Conservation (phyloP, 1,140 invertebrate species). For the Drosophila littoralis region DNA sequence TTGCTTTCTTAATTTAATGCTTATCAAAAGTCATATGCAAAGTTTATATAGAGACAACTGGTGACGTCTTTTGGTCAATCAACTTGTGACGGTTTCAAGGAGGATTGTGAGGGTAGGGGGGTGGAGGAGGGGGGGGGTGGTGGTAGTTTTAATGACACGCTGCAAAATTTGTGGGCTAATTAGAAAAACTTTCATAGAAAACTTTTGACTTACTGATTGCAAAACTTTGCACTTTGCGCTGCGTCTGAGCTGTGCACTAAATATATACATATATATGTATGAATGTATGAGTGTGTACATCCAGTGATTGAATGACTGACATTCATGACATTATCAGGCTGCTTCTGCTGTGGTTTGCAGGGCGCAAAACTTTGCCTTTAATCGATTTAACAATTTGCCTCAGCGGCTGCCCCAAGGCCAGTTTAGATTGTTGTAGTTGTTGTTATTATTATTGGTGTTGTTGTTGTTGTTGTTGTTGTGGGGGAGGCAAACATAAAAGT, state of each 20-base stretch:
- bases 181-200: slow-evolving; percentile 74
- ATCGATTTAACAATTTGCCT: slow-evolving; percentile 76
- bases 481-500: slow-evolving; percentile 68
- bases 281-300: neutral
- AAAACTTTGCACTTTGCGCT: slow-evolving; percentile 67
- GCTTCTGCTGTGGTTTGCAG: slow-evolving; percentile 47
- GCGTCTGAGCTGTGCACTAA: slow-evolving; percentile 13
- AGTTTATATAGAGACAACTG: slow-evolving; percentile 32
- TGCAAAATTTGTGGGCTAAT: slow-evolving; percentile 53
- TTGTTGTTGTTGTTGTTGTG: slow-evolving; percentile 40
- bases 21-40: slow-evolving; percentile 53
- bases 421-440: slow-evolving; percentile 6
- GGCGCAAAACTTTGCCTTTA: slow-evolving; percentile 61
- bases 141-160: slow-evolving; percentile 27
- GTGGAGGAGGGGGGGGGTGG: neutral
- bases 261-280: slow-evolving; percentile 8
- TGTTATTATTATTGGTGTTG: neutral
- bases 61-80: slow-evolving; percentile 47
- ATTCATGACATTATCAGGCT: slow-evolving; percentile 61
- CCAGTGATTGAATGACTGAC: slow-evolving; percentile 38
- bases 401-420: slow-evolving; percentile 48
- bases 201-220: slow-evolving; percentile 79
- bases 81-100: slow-evolving; percentile 9
- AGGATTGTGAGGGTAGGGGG: neutral
- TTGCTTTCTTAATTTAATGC: slow-evolving; percentile 38